A percentile compares a stretch with the other conserved stretches of the same genome.
Evolutionary conservation across 2,888 invertebrate species (phyloP).

Genomic region (Lithophane ornitopus): DNA sequence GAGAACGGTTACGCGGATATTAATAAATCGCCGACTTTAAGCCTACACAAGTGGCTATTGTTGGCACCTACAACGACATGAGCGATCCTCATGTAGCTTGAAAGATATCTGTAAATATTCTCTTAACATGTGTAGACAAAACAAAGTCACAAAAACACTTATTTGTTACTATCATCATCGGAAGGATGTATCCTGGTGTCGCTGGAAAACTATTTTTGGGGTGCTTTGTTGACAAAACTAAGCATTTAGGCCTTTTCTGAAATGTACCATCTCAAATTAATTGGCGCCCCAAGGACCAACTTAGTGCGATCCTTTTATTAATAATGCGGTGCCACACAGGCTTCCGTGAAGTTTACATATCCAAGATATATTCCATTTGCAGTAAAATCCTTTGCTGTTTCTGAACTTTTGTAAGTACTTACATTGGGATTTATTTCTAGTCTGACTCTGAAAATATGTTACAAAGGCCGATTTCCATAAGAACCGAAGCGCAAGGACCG

Average conservation of each 20-base stretch:
- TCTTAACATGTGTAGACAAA: not conserved
- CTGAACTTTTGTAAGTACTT: not conserved
- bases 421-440: not conserved
- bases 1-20: not conserved
- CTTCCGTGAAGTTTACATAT: too few relatives aligned
- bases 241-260: not conserved
- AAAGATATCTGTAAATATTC: not conserved
- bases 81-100: not conserved
- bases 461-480: too few relatives aligned
- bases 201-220: not conserved
- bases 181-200: too few relatives aligned
- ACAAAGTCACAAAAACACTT: not conserved
- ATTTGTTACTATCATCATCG: not conserved
- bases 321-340: not conserved
- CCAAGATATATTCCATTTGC: not conserved
- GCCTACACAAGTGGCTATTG: not conserved
- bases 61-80: not conserved
- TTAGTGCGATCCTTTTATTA: too few relatives aligned
- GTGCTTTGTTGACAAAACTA: not conserved
- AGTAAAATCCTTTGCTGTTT: too few relatives aligned
- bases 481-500: not conserved
- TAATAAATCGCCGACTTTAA: conserved; percentile 11
- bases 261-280: not conserved
- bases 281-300: not conserved
- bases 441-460: not conserved